Base-by-base conservation (phyloP, 2,113 vertebrate genomes). In the Petroica traversi region DNA sequence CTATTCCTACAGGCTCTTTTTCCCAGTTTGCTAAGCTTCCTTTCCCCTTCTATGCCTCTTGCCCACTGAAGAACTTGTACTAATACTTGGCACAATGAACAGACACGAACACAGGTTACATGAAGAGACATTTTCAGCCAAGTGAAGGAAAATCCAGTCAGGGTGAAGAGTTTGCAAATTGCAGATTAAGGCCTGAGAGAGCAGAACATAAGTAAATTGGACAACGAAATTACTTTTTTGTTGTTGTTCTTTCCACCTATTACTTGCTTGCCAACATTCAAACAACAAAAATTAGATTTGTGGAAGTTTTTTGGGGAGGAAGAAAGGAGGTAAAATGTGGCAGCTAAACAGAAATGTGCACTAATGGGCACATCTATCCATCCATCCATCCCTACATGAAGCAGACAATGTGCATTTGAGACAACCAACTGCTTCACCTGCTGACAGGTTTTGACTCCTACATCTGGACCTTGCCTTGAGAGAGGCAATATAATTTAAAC, bases 191-290 rank as follows among this genome's bases (percentile, higher is more conserved):
- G 20, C n/a, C 63, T 46, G 12, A 59, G 26, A 38, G 8, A 75
- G 15, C 23, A 83, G 8, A 18, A 63, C 7, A 43, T 55, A 19
- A 48, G 23, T 45, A n/a, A 82, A 88, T 19, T 1, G 1, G 41
- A 14, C 29, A 48, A 68, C 76, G 18, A 88, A 88, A 24, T 8
- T 0, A 12, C 0, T 1, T 15, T 9, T 11, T 15, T 9, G 67
- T 41, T 43, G 20, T 4, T 61, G n/a, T n/a, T n/a, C n/a, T 67
- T 38, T 28, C 5, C 12, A 46, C 25, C 20, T 63, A 10, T 33
- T 49, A 46, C 6, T 80, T 19, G 8, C 18, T 95, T 95, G 6
- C 5, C 23, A 52, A 19, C 9, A 66, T 61, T 62, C 13, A 29
- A 69, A 84, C 38, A 77, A 85, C 5, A 88, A 76, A 80, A 71